Base-by-base conservation (phyloP, 2,113 vertebrate species). In the Delphinapterus leucas region DNA sequence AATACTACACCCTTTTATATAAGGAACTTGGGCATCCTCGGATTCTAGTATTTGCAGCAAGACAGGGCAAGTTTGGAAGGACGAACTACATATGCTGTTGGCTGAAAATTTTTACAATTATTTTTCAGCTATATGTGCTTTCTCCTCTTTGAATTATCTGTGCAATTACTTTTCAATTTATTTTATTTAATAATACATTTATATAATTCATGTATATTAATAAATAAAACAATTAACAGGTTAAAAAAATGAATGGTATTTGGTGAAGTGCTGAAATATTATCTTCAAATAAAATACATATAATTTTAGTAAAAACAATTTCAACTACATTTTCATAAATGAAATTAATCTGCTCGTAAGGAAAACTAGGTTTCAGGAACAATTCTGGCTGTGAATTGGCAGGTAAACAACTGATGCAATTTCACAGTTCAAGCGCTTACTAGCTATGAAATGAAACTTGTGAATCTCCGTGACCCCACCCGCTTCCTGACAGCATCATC, bases 311-410 rank as follows among this genome's bases (percentile, higher is more conserved):
- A 76, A 68, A 92, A 90, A 80, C 68, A 81, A 88, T 55, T 20
- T n/a, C 76, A 79, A 23, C 18, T 79, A 68, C 31, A 79, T 77
- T 81, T 95, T 88, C n/a, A 38, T 86, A 83, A 88, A 87, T 63
- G 36, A 89, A 77, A 94, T 73, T 95, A 92, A 70, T 87, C 80
- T 61, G 44, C 25, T 90, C 61, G 71, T 65, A 90, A 88, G 76
- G 67, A 55, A 71, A 82, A 89, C 9, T 12, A 60, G 53, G 12
- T 67, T 90, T 26, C 77, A 91, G 76, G 84, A 90, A 86, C 3
- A 61, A 33, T 26, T 76, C 65, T 83, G 63, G 65, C 13, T 90
- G 1, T 79, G 26, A 70, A 90, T 47, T 25, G 20, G 49, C 47
- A 65, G 80, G 36, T 47, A 44, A 93, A 41, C 26, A 47, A 90